A percentile compares a stretch with the other conserved stretches of the same genome.
These are phyloP conservation scores for Oryzias sinensis DNA, from an alignment of 2,797 vertebrate species.

Conservation along the genomic window DNA sequence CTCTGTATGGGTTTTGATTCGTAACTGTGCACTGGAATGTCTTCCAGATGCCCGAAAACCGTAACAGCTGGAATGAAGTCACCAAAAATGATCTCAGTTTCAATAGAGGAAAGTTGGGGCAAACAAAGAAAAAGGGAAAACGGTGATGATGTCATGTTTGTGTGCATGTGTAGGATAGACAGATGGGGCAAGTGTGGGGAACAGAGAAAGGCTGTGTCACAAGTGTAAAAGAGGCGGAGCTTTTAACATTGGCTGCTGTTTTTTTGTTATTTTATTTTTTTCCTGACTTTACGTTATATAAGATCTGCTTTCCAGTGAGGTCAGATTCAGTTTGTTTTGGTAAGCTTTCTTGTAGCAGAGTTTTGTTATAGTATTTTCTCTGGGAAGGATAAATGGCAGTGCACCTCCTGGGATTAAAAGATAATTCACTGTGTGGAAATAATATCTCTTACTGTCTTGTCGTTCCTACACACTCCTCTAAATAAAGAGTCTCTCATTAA, in stretches of 20 bases:
- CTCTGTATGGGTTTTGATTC: slow-evolving; percentile 32
- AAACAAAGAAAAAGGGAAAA: slow-evolving; percentile 33
- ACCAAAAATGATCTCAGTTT: slow-evolving; percentile 55
- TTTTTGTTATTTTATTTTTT: neutral
- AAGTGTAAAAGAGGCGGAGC: slow-evolving; percentile 8
- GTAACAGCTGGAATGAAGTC: slow-evolving; percentile 59
- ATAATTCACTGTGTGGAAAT: too few species aligned
- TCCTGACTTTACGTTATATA: slow-evolving; percentile 13
- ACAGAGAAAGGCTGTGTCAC: slow-evolving; percentile 13
- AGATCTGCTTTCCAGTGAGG: slow-evolving; percentile 13
- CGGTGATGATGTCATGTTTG: slow-evolving; percentile 34
- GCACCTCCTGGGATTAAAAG: too few species aligned
- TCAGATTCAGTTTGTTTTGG: slow-evolving; percentile 16
- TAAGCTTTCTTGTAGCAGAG: slow-evolving; percentile 1
- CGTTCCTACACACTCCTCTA: slow-evolving; percentile 16
- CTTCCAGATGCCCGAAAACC: slow-evolving; percentile 52
- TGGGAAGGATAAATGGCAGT: too few species aligned
- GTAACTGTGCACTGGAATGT: slow-evolving; percentile 43
- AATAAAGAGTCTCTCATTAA: neutral
- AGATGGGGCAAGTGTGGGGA: slow-evolving; percentile 10
- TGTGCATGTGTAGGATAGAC: slow-evolving; percentile 13
- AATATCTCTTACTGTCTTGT: neutral
- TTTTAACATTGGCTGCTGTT: neutral
- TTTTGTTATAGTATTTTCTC: neutral
- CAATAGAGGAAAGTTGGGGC: slow-evolving; percentile 33